These are phyloP conservation scores for Chloroceryle amazona DNA, from an alignment of 2,797 vertebrate genomes.

Conservation along the genomic window DNA sequence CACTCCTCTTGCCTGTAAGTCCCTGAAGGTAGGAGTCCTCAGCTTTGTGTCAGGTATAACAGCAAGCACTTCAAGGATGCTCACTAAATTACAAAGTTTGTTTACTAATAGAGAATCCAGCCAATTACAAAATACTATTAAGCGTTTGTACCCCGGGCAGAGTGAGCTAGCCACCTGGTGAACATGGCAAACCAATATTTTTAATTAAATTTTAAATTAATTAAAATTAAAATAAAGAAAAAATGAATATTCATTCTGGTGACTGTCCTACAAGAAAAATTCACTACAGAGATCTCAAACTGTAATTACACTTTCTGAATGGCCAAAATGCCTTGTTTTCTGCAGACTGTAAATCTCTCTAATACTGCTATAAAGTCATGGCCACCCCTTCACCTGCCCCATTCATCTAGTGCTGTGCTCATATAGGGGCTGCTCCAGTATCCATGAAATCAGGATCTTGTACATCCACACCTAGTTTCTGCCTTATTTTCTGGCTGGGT, in stretches of 20 bases:
- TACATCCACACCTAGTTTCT: not conserved
- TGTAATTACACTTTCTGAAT: constrained; percentile 10
- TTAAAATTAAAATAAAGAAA: not conserved
- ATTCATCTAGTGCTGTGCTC: not conserved
- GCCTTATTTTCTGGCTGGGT: not conserved
- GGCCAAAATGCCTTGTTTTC: not conserved
- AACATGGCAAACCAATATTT: constrained; percentile 16
- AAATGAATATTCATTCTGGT: not conserved
- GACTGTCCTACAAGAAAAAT: constrained; percentile 18
- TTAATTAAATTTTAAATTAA: constrained; percentile 24
- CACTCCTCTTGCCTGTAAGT: not conserved
- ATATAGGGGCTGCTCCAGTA: not conserved
- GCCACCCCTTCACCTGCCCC: not conserved
- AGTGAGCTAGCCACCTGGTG: not conserved
- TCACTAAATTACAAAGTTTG: constrained; percentile 12
- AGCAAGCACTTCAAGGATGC: not conserved
- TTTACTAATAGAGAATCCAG: constrained; percentile 20
- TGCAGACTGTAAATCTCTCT: not conserved
- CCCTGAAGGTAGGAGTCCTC: not conserved
- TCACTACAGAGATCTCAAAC: not conserved
- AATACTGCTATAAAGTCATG: not conserved
- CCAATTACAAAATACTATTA: constrained; percentile 13
- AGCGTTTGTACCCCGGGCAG: not conserved
- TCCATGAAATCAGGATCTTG: not conserved
- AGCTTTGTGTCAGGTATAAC: not conserved